phyloP scores from a whole-genome alignment of 2,888 invertebrate genomes.

The Limnephilus auricula region DNA sequence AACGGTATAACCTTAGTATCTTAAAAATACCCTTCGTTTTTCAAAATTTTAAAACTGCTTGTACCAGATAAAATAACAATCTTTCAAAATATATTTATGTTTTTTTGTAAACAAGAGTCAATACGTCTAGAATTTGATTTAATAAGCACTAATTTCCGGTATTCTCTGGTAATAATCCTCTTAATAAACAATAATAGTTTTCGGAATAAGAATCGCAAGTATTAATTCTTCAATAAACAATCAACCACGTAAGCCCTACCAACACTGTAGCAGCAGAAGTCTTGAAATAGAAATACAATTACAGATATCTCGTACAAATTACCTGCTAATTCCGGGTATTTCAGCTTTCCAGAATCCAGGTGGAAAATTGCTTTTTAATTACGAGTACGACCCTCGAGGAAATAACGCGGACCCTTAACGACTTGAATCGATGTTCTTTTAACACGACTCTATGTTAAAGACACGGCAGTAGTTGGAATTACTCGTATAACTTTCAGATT shows the following conservation, averaged over 20 bases:
- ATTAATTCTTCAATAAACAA: too few species aligned
- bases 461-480: background rate
- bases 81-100: too few species aligned
- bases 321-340: background rate
- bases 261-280: background rate
- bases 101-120: too few species aligned
- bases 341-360: background rate
- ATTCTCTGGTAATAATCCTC: too few species aligned
- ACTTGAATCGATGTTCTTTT: background rate
- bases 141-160: too few species aligned
- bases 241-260: background rate
- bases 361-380: slow-evolving; percentile 2
- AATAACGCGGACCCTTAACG: background rate
- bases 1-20: too few species aligned
- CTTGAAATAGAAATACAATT: background rate
- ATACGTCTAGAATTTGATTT: too few species aligned
- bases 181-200: too few species aligned
- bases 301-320: background rate
- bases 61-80: too few species aligned
- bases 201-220: too few species aligned
- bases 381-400: background rate
- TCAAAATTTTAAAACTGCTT: too few species aligned
- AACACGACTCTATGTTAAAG: background rate
- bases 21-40: too few species aligned
- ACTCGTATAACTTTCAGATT: background rate